Base-by-base conservation (phyloP, 2,113 vertebrate genomes). In the Anhinga anhinga region DNA sequence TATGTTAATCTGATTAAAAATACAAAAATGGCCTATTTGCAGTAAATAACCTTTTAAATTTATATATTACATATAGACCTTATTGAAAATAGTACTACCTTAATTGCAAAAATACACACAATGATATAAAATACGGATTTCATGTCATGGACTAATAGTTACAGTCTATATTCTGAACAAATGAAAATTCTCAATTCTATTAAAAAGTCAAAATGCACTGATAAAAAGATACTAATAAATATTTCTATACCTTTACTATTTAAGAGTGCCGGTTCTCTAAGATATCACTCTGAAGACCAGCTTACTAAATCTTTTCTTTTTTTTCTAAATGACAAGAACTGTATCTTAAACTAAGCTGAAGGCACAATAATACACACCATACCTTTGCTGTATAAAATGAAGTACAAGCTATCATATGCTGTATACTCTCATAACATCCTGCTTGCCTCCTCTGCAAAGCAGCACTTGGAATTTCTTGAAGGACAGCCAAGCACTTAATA, bases 321-420 rank as follows among this genome's bases (percentile, higher is more conserved):
- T 42, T 6, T 42, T 74, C 27, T 40, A 69, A 67, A 78, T 62
- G 32, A 61, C 29, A 90, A 49, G 13, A 86, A 9, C 29, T 85
- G 0, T 38, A 69, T 49, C 66, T 95, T 74, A 82, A 91, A 74
- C 36, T 34, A 59, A 71, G 50, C 15, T 44, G 6, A 52, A 90
- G 58, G 45, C 45, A 82, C 22, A 89, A 90, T 78, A 83, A 88
- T 56, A 70, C 56, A 86, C 47, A 86, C 10, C 81, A 86, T 98
- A 99, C 99, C 99, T 99, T 99, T 89, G 98, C 98, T 72, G 99
- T 91, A 93, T 99, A 99, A 98, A 98, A 99, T 61, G 98, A 98
- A 67, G 98, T 98, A 89, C 99, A 99, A 69, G 99, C 99, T 87
- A 99, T 98, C 99, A 99, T 99, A 91, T 99, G 99, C 88, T 99